Percentiles rank a stretch among this genome's conserved stretches.
Conservation (phyloP, 2,113 vertebrate species). For the Gobius niger region DNA sequence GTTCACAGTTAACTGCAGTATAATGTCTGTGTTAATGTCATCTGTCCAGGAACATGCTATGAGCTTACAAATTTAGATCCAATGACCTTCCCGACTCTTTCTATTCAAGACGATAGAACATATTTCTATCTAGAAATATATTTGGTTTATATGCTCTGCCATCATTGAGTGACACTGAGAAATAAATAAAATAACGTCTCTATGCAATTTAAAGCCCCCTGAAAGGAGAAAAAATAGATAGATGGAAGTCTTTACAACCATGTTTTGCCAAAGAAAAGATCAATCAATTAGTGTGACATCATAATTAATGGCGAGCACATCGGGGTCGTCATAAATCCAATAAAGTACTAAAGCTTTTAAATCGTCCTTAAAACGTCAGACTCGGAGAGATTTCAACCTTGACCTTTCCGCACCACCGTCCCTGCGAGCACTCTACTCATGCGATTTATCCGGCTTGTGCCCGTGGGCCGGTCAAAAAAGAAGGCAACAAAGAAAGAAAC, state of each 20-base stretch:
- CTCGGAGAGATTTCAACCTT: constrained; percentile 28
- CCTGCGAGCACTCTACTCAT: constrained; percentile 22
- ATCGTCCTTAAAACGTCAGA: constrained; percentile 3
- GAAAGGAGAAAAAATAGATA: not conserved
- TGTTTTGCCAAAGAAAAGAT: constrained; percentile 15
- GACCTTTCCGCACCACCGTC: constrained; percentile 34
- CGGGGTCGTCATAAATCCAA: constrained; percentile 1
- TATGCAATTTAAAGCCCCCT: too few species aligned
- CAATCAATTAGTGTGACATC: not conserved
- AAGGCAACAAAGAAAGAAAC: not conserved
- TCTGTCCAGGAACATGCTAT: too few species aligned
- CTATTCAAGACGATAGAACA: too few species aligned
- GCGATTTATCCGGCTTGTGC: constrained; percentile 4
- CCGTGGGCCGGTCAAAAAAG: constrained; percentile 13
- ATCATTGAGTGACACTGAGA: too few species aligned
- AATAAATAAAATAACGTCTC: too few species aligned
- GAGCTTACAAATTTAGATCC: too few species aligned
- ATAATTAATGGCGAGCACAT: constrained; percentile 2
- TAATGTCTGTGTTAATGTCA: too few species aligned
- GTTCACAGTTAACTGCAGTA: too few species aligned
- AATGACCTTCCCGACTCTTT: too few species aligned
- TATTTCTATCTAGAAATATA: too few species aligned
- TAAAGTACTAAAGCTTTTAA: constrained; percentile 5
- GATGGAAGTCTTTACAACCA: constrained; percentile 11
- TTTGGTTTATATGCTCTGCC: too few species aligned